These are phyloP conservation scores for Synergus gifuensis DNA, from an alignment of 2,888 invertebrate species.

Conservation along the genomic window DNA sequence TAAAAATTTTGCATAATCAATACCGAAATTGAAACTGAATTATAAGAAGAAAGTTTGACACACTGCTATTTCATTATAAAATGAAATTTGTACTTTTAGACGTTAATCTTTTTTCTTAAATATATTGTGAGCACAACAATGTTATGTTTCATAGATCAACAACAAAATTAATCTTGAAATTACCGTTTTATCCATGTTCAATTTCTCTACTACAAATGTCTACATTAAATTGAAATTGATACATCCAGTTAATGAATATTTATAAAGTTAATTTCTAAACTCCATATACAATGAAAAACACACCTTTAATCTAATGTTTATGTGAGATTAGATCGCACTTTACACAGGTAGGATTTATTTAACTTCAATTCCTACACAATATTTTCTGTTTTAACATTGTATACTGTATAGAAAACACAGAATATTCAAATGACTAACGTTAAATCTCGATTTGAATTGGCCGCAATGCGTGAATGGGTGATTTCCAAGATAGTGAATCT, in stretches of 20 bases:
- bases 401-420: background rate
- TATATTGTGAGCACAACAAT: background rate
- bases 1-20: slow-evolving; percentile 1
- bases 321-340: slow-evolving; percentile 12
- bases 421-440: slow-evolving; percentile 32
- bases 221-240: slow-evolving; percentile 20
- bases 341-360: slow-evolving; percentile 7
- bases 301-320: slow-evolving; percentile 1
- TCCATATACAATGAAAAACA: slow-evolving; percentile 11
- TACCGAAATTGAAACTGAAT: background rate
- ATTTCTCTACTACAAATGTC: slow-evolving; percentile 3
- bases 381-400: slow-evolving; percentile 14
- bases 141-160: background rate
- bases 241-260: slow-evolving; percentile 3
- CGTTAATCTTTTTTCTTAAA: background rate
- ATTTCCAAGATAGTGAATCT: slow-evolving; percentile 8
- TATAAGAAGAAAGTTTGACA: background rate
- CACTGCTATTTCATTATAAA: background rate
- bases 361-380: slow-evolving; percentile 20
- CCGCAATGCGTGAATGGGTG: slow-evolving; percentile 22
- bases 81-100: background rate
- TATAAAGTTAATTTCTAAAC: slow-evolving; percentile 13
- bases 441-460: slow-evolving; percentile 31
- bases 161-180: slow-evolving; percentile 2
- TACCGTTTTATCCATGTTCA: background rate